Evolutionary conservation across 2,113 vertebrate species (phyloP).

Genomic region (Malurus elegans): DNA sequence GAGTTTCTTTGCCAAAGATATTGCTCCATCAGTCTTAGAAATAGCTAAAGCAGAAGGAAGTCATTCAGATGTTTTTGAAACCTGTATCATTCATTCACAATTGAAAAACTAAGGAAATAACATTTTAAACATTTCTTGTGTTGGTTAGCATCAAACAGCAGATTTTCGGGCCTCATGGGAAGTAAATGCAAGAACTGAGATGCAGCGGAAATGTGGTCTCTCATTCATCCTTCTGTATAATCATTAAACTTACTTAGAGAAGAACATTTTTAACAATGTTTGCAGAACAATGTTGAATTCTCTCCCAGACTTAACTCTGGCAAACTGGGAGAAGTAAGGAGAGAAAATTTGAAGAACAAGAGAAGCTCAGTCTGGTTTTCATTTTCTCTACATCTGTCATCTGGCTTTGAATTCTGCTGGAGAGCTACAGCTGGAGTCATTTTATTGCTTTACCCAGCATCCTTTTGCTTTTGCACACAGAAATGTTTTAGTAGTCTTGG

Average conservation of each 20-base stretch:
- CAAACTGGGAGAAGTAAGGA: constrained; percentile 54
- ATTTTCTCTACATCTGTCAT: constrained; percentile 87
- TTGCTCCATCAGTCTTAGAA: not conserved
- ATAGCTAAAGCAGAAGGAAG: constrained; percentile 6
- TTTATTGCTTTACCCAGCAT: constrained; percentile 88
- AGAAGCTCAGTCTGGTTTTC: constrained; percentile 82
- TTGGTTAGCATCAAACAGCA: constrained; percentile 24
- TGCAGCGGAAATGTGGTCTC: constrained; percentile 38
- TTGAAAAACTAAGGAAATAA: not conserved
- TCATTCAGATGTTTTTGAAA: not conserved
- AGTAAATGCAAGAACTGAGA: constrained; percentile 35
- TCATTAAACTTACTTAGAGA: constrained; percentile 59
- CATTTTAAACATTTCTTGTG: not conserved
- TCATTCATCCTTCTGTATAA: constrained; percentile 49
- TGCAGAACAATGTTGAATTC: constrained; percentile 54
- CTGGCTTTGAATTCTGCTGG: constrained; percentile 86
- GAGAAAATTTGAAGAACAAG: constrained; percentile 78
- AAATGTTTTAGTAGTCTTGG: constrained; percentile 73
- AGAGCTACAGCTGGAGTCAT: constrained; percentile 86
- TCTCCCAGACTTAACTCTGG: constrained; percentile 50
- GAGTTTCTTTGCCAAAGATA: not conserved
- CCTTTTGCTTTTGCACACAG: constrained; percentile 78
- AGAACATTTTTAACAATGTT: constrained; percentile 53
- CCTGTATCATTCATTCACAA: not conserved
- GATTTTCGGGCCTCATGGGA: constrained; percentile 39